Conservation (phyloP, 2,113 vertebrate genomes). For the Hepsetus odoe region DNA sequence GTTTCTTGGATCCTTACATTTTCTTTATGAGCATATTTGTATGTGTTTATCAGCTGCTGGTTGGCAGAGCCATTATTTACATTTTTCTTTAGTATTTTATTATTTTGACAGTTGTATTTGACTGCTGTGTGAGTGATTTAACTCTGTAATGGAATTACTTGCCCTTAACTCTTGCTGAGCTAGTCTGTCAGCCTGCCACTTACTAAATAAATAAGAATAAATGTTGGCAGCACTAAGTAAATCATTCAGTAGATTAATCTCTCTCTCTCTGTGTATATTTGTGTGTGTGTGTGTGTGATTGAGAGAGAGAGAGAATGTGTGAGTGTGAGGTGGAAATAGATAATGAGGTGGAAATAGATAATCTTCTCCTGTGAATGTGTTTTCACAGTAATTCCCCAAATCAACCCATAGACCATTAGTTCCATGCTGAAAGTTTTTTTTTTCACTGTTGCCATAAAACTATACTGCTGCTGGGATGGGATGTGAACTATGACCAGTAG, state of each 20-base stretch:
- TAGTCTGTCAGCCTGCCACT: not conserved
- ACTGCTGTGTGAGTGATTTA: not conserved
- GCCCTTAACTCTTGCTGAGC: not conserved
- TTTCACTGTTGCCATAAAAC: too few relatives aligned
- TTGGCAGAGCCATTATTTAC: constrained; percentile 62
- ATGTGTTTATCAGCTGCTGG: constrained; percentile 61
- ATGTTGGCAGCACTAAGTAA: not conserved
- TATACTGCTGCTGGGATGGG: not conserved
- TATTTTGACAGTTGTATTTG: not conserved
- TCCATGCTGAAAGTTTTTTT: too few relatives aligned
- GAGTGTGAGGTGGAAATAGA: too few relatives aligned
- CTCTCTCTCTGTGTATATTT: not conserved
- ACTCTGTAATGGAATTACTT: not conserved
- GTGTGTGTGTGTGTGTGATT: constrained; percentile 8
- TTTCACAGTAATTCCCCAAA: not conserved
- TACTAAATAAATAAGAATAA: not conserved
- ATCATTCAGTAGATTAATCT: not conserved
- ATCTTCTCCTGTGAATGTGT: too few relatives aligned
- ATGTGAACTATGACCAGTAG: not conserved
- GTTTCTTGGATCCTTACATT: constrained; percentile 57
- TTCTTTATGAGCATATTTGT: not conserved
- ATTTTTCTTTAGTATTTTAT: not conserved
- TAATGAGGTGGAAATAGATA: too few relatives aligned
- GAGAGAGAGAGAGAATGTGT: too few relatives aligned
- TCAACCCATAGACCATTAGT: not conserved